phyloP scores from a whole-genome alignment of 2,113 vertebrate genomes.

The Tamias sibiricus region DNA sequence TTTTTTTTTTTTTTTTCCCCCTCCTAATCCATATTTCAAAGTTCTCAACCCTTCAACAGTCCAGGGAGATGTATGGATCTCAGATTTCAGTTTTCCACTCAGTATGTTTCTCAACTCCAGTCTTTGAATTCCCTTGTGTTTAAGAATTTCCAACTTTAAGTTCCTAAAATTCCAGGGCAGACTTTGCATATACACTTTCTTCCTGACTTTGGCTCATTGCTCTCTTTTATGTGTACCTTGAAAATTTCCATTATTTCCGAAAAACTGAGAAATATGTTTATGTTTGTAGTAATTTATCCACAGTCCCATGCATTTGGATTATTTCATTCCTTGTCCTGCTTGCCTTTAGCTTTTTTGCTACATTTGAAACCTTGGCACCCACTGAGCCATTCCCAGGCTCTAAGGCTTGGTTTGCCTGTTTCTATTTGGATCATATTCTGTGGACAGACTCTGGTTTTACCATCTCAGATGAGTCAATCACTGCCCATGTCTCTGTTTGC shows the following conservation, averaged over 20 bases:
- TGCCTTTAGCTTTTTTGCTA: neutral
- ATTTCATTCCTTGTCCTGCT: too few species aligned
- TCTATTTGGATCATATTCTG: too few species aligned
- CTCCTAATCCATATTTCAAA: neutral
- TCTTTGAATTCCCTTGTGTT: neutral
- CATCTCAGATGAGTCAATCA: neutral
- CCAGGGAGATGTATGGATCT: neutral
- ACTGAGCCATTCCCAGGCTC: neutral
- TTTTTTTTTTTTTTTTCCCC: neutral
- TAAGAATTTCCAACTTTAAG: neutral
- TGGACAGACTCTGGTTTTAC: neutral
- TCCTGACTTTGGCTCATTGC: neutral
- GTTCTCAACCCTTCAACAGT: neutral
- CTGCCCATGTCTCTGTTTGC: neutral
- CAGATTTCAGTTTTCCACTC: neutral
- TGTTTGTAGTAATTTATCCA: neutral
- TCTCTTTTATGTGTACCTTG: neutral
- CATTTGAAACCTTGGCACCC: neutral
- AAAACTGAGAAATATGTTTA: neutral
- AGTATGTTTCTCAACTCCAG: neutral
- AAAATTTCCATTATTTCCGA: neutral
- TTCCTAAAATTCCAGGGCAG: neutral
- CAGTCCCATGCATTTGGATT: neutral
- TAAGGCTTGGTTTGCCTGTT: neutral
- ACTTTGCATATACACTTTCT: neutral